These are phyloP conservation scores for Choristoneura rosaceana DNA, from an alignment of 2,888 invertebrate genomes.

Conservation along the genomic window DNA sequence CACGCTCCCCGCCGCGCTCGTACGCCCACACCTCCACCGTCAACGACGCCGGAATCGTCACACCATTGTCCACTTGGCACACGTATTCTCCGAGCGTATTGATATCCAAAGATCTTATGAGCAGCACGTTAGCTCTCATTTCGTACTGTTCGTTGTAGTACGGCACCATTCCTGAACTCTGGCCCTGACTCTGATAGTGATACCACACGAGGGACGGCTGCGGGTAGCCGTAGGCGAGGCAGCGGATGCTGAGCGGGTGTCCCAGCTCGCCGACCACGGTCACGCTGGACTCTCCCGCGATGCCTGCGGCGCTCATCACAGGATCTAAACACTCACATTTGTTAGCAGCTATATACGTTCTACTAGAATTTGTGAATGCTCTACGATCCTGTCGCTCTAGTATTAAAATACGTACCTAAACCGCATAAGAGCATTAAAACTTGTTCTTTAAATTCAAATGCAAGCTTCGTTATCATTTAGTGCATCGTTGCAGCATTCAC, in stretches of 20 bases:
- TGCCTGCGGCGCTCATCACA: conserved; percentile 84
- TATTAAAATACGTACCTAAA: too few relatives aligned
- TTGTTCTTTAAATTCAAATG: neutral
- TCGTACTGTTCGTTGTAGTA: conserved; percentile 88
- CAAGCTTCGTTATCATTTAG: neutral
- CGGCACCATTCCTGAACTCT: conserved; percentile 89
- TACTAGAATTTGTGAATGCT: conserved; percentile 54
- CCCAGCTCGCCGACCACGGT: conserved; percentile 89
- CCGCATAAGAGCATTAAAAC: neutral
- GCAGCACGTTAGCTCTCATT: conserved; percentile 90
- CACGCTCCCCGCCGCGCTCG: conserved; percentile 86
- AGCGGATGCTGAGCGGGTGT: conserved; percentile 89
- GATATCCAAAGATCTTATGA: conserved; percentile 89
- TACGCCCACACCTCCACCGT: conserved; percentile 89
- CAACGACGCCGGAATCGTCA: conserved; percentile 91
- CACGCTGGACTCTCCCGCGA: conserved; percentile 88
- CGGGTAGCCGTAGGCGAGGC: conserved; percentile 94
- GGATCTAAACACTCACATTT: conserved; percentile 83
- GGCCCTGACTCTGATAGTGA: too few relatives aligned
- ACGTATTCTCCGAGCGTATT: conserved; percentile 93
- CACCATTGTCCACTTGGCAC: conserved; percentile 95
- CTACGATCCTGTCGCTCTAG: conserved; percentile 10
- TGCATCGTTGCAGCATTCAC: conserved; percentile 21
- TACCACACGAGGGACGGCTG: conserved; percentile 93
- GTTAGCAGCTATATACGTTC: conserved; percentile 59